Evolutionary conservation across 1,140 invertebrate species (phyloP), one percentile per base, ranked within the genome.

Genomic region (Paraescarpia echinospica): DNA sequence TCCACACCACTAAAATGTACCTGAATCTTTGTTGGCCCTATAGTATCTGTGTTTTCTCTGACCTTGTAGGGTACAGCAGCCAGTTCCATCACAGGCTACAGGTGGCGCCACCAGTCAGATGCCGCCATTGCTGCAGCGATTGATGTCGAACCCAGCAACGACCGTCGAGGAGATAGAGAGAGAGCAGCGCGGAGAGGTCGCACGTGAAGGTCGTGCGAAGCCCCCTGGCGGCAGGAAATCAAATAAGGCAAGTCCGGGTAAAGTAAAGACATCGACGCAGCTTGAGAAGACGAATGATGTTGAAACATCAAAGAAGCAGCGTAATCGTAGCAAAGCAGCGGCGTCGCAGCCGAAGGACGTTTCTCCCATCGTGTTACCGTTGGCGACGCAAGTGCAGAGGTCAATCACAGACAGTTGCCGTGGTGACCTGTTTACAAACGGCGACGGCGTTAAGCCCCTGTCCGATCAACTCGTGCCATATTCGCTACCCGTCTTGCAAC

Each of bases 81-180:
- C 97, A 95, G 98, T 97, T 93, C 97, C 97, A 95, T 95, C 96
- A 9, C 97, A 96, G 93, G 96, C 96, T 35, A 34, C 59, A 22
- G 59, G 91, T n/a, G n/a, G 34, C 35, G 18, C 91, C 35, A 97
- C 97, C 33, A 97, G 98, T 0, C 97, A 97, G 94, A 98, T 98
- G 98, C 96, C 97, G 97, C 35, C 98, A 97, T 95, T 98, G 97
- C 95, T 98, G 1, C 97, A 97, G 93, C 97, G 97, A 92, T 96
- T 98, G 48, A 98, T 98, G 97, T 98, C 97, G 48, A 97, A 98
- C 95, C 97, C 97, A 59, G 91, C 35, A 6, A 97, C 98, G 94
- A 97, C 97, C 91, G 97, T 98, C 18, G 98, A 98, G 94, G 98
- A 98, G 95, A 98, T 98, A 94, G 98, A 98, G 94, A 98, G 98